Base-by-base conservation (phyloP, 2,797 vertebrate species). In the Hozukius guyotensis region DNA sequence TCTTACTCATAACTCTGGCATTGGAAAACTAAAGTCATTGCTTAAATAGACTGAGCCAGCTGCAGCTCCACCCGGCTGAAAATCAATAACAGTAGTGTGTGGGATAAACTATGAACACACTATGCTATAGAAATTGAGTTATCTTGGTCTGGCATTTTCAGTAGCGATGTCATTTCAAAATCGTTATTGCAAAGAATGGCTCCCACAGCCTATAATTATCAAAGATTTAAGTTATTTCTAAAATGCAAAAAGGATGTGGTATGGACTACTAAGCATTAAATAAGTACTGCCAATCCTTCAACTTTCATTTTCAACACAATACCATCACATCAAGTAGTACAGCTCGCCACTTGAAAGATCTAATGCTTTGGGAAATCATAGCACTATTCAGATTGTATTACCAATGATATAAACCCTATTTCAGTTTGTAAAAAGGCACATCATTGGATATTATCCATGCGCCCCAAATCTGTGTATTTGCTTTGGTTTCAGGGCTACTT, bases 1-100 rank as follows among this genome's bases (percentile, higher is more conserved):
- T 70, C 34, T 89, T 79, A 77, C 53, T 78, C 78, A 87, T 34
- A 63, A 53, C 55, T 24, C 25, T 59, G 81, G 66, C 63, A 75
- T 7, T n/a, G 32, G 20, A 60, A 73, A 61, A 79, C 22, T 60
- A 18, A 62, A 68, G 49, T 25, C 18, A 46, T 20, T 55, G n/a
- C 68, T 82, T 71, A 49, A 78, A 76, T 71, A 46, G 69, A 69
- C 56, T 65, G 59, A 65, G 53, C 20, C 65, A 85, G 71, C 80
- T 72, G 74, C 52, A 62, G 10, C 81, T 86, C 72, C 73, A 77
- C 81, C 78, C 76, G 62, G 67, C 64, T 72, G 24, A 66, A 72
- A 60, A 67, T 38, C 57, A 72, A 67, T 12, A 72, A 46, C 67
- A 77, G 16, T 4, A 24, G 64, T 69, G 36, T 61, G 77, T 63